Conservation (phyloP, 2,797 vertebrate genomes). For the Pseudomugil gertrudae region DNA sequence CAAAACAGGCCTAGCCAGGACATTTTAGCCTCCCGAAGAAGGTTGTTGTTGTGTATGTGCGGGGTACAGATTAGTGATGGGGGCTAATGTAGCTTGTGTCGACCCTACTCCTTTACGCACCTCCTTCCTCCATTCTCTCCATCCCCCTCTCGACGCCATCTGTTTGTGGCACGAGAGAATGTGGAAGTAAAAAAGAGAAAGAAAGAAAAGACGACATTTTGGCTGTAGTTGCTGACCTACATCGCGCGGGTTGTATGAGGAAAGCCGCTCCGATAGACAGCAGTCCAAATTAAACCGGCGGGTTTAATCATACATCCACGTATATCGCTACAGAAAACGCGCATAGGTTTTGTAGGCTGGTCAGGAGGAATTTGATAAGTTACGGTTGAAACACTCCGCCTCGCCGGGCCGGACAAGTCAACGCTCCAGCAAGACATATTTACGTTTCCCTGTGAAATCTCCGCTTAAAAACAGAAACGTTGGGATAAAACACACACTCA, state of each 20-base stretch:
- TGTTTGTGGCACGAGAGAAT: slow-evolving; percentile 81
- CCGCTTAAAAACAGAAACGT: slow-evolving; percentile 3
- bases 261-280: slow-evolving; percentile 16
- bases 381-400: slow-evolving; percentile 73
- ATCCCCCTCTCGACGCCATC: slow-evolving; percentile 76
- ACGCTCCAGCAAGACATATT: slow-evolving; percentile 40
- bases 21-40: slow-evolving; percentile 27
- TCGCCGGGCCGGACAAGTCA: slow-evolving; percentile 73
- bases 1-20: slow-evolving; percentile 47
- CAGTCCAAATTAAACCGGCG: not conserved
- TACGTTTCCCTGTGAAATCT: not conserved
- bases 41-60: slow-evolving; percentile 18
- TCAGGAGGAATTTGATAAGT: slow-evolving; percentile 76
- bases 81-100: slow-evolving; percentile 75
- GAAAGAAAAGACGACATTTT: slow-evolving; percentile 81
- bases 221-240: slow-evolving; percentile 76
- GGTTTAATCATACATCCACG: not conserved
- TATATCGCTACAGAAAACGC: slow-evolving; percentile 5
- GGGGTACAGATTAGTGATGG: slow-evolving; percentile 42
- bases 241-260: slow-evolving; percentile 55
- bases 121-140: slow-evolving; percentile 70
- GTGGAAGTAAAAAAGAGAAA: slow-evolving; percentile 69
- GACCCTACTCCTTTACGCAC: slow-evolving; percentile 72
- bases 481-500: slow-evolving; percentile 63
- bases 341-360: slow-evolving; percentile 39